These are phyloP conservation scores for Rhinatrema bivittatum DNA, from an alignment of 2,797 vertebrate species.

Conservation along the genomic window DNA sequence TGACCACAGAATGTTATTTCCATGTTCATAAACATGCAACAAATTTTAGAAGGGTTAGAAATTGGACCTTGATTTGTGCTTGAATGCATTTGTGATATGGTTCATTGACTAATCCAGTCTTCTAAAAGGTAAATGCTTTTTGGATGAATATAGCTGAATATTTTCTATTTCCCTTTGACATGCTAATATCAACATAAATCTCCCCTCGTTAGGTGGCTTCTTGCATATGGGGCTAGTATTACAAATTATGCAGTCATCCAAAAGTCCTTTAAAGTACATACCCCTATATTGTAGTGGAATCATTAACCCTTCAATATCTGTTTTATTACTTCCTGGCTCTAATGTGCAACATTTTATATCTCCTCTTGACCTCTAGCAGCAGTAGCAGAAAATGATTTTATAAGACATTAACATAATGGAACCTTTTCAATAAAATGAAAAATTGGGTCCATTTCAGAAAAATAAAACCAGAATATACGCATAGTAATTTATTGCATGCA, in stretches of 20 bases:
- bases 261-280: conserved; percentile 30
- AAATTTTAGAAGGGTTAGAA: too few species aligned
- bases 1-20: too few species aligned
- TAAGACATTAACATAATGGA: conserved; percentile 74
- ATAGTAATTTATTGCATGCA: conserved; percentile 62
- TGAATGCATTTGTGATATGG: too few species aligned
- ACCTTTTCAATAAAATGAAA: conserved; percentile 71
- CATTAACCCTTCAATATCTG: conserved; percentile 43
- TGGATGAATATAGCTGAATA: too few species aligned
- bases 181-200: too few species aligned
- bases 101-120: too few species aligned
- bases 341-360: conserved; percentile 43
- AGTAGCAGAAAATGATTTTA: conserved; percentile 50
- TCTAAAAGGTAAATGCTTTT: too few species aligned
- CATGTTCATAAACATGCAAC: too few species aligned
- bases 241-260: conserved; percentile 20
- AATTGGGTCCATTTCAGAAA: conserved; percentile 63
- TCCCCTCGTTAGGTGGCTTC: too few species aligned
- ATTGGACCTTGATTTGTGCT: too few species aligned
- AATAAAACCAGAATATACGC: conserved; percentile 50
- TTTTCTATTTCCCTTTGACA: too few species aligned
- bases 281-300: conserved; percentile 13
- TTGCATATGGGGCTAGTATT: too few species aligned
- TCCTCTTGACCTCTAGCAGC: conserved; percentile 48
- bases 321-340: conserved; percentile 21